Evolutionary conservation across 2,888 invertebrate genomes (phyloP), one percentile per base, ranked within the genome.

Genomic region (Nomada lathburiana): DNA sequence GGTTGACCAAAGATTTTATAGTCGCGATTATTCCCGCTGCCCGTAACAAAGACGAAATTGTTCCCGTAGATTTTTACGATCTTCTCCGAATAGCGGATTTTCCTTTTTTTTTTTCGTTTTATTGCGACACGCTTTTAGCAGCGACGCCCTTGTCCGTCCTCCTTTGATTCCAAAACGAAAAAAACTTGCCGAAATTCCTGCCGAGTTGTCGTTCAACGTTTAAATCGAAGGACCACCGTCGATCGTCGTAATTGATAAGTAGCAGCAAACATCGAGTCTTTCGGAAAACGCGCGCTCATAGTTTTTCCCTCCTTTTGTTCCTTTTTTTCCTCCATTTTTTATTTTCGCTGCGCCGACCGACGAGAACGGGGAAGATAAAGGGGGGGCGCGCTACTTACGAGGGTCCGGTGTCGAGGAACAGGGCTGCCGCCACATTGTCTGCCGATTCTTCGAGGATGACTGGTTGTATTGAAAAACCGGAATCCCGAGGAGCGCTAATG

Each of bases 361-460:
- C 55, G 47, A 36, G 71, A 29, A 47, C 50, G 68, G 65, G 74
- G 44, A 60, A 72, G 76, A 82, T 80, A 84, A 89, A 88, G 86
- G 86, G 86, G 86, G 85, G 80, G 85, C 83, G 86, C 88, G 83
- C 88, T 88, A 84, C 89, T 89, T 87, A 86, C 80, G 76, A 83
- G 86, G 87, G 86, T 84, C 85, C 77, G 76, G 83, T 36, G 83
- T 83, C 74, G 84, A 80, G 83, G 83, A 81, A 85, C 75, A 77
- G 84, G 80, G 77, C 76, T 71, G 88, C 89, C 91, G 92, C 91
- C 92, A 92, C 91, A 92, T 92, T 92, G 92, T 92, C 92, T 92
- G 91, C 88, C 92, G 91, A 92, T 92, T 92, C 90, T 91, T 92
- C 91, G 92, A 91, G 92, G 92, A 92, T 92, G 92, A 92, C 92